Evolutionary conservation across 92 coral and sea anemone species (phyloP).

Genomic region (Actinostola sp.): DNA sequence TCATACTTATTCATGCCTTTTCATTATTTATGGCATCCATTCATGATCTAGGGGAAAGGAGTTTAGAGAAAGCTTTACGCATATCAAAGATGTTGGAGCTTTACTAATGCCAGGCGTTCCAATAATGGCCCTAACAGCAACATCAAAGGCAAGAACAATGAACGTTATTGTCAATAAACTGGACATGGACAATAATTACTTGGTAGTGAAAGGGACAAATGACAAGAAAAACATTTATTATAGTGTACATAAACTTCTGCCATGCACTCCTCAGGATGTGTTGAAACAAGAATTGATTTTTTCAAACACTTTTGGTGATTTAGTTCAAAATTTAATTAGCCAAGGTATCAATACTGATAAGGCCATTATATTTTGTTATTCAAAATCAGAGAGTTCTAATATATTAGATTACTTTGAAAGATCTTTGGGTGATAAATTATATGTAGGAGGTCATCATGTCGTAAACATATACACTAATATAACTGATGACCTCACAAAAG

Average conservation of each 20-base stretch:
- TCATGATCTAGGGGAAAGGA: neutral
- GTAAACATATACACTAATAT: slow-evolving; percentile 38
- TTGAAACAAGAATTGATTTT: slow-evolving; percentile 34
- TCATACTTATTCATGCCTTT: neutral
- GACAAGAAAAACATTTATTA: slow-evolving; percentile 22
- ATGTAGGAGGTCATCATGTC: slow-evolving; percentile 5
- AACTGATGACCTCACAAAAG: slow-evolving; percentile 36
- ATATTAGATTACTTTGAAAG: slow-evolving; percentile 39
- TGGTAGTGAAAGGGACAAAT: slow-evolving; percentile 16
- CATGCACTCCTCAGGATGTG: slow-evolving; percentile 21
- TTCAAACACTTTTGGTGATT: slow-evolving; percentile 13
- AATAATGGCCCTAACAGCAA: slow-evolving; percentile 50
- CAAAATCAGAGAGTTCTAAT: slow-evolving; percentile 34
- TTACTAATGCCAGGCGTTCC: slow-evolving; percentile 40
- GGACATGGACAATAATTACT: slow-evolving; percentile 9
- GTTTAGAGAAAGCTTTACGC: slow-evolving; percentile 41
- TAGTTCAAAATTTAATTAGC: slow-evolving; percentile 21
- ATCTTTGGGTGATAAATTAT: slow-evolving; percentile 7
- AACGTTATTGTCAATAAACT: neutral
- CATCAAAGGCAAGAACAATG: slow-evolving; percentile 38
- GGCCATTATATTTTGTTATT: slow-evolving; percentile 23
- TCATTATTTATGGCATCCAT: neutral
- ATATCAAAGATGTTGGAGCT: slow-evolving; percentile 32
- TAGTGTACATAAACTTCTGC: slow-evolving; percentile 16
- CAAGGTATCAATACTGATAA: slow-evolving; percentile 10